A percentile compares a stretch with the other conserved stretches of the same genome.
Conservation (phyloP, 2,888 invertebrate species). For the Tenthredo amoena region DNA sequence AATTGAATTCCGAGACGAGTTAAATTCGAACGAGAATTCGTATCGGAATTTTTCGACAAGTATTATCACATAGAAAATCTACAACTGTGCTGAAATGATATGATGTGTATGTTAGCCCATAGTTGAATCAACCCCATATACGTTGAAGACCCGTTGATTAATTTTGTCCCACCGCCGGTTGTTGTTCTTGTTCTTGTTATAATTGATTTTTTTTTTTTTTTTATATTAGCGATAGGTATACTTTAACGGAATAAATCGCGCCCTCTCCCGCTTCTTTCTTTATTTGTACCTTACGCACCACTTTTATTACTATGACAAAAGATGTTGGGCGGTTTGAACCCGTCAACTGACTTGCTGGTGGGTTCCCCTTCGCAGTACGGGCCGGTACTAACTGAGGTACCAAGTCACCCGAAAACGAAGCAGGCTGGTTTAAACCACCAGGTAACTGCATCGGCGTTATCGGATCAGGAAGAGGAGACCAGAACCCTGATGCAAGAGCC, state of each 20-base stretch:
- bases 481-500: constrained; percentile 74
- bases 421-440: constrained; percentile 64
- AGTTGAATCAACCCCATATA: neutral
- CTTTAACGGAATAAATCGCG: constrained; percentile 56
- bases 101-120: neutral
- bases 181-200: neutral
- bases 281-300: constrained; percentile 73
- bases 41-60: neutral
- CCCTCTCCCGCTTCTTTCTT: constrained; percentile 61
- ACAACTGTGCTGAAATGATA: neutral
- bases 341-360: constrained; percentile 78
- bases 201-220: neutral
- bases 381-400: constrained; percentile 77
- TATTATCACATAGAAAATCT: neutral
- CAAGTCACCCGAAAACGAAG: constrained; percentile 73
- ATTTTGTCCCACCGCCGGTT: constrained; percentile 19
- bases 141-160: constrained; percentile 28
- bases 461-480: constrained; percentile 76
- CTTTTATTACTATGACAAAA: constrained; percentile 73
- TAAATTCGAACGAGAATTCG: too few species aligned
- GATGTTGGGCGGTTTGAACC: constrained; percentile 79
- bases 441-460: constrained; percentile 68
- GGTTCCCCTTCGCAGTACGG: constrained; percentile 79
- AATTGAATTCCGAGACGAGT: too few species aligned
- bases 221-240: neutral